These are phyloP conservation scores for Oryzias curvinotus DNA, from an alignment of 2,113 vertebrate genomes.

Conservation along the genomic window DNA sequence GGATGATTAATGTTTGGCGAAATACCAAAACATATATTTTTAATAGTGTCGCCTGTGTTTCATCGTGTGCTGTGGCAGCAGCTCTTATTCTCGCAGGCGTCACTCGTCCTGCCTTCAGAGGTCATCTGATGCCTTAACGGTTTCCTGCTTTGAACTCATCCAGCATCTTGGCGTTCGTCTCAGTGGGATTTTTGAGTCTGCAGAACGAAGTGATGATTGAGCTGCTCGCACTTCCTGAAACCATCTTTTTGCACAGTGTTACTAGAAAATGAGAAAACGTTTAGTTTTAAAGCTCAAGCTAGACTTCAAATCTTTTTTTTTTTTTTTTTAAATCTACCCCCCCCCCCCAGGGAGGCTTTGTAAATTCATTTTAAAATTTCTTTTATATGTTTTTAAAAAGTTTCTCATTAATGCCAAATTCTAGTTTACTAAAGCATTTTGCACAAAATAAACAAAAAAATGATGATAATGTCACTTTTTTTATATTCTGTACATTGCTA, in stretches of 20 bases:
- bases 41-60: constrained; percentile 25
- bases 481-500: constrained; percentile 81
- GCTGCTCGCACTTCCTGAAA: constrained; percentile 77
- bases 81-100: constrained; percentile 15
- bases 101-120: constrained; percentile 46
- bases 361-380: constrained; percentile 47
- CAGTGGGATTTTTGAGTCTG: constrained; percentile 52
- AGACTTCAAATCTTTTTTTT: constrained; percentile 38
- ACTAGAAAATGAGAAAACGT: constrained; percentile 60
- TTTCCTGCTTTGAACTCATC: constrained; percentile 12
- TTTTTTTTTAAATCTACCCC: not conserved
- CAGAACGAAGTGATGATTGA: constrained; percentile 62
- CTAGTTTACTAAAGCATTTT: constrained; percentile 87
- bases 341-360: constrained; percentile 20
- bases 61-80: constrained; percentile 29
- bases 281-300: constrained; percentile 53
- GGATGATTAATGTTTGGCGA: constrained; percentile 37
- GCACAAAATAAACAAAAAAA: constrained; percentile 76
- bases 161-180: constrained; percentile 1
- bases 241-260: constrained; percentile 79
- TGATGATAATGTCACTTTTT: constrained; percentile 79
- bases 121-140: constrained; percentile 66
- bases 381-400: constrained; percentile 38
- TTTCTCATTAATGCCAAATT: constrained; percentile 84
- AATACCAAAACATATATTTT: constrained; percentile 51